A percentile compares a stretch with the other conserved stretches of the same genome.
Evolutionary conservation across 2,888 invertebrate species (phyloP).

Genomic region (Agapostemon virescens): DNA sequence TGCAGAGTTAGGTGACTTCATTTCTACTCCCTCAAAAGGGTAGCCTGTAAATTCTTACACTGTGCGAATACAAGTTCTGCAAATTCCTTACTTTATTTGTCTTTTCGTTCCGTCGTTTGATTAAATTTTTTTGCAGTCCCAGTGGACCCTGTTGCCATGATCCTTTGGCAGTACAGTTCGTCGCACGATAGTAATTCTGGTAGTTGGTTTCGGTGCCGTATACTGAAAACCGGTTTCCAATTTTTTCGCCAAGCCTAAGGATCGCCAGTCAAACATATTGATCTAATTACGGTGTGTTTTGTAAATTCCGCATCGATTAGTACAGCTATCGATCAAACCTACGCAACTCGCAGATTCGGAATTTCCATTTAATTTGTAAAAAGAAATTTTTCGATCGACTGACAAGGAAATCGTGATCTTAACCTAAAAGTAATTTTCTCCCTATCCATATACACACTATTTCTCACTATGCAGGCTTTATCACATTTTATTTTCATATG

Average conservation of each 20-base stretch:
- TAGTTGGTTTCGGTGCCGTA: not conserved
- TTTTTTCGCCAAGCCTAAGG: not conserved
- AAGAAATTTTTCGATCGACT: too few species aligned
- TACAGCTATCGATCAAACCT: not conserved
- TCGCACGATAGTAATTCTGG: not conserved
- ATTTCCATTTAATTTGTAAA: not conserved
- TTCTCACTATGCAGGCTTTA: not conserved
- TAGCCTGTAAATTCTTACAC: not conserved
- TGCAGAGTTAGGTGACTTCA: not conserved
- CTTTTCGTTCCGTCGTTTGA: not conserved
- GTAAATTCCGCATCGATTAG: not conserved
- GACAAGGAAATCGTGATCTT: too few species aligned
- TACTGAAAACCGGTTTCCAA: not conserved
- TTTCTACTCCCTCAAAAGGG: rapidly evolving
- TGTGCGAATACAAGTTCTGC: not conserved
- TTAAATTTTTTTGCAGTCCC: not conserved
- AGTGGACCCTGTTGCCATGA: not conserved
- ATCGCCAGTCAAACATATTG: not conserved
- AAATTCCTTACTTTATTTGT: not conserved
- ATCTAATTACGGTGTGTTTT: not conserved
- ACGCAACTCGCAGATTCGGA: not conserved
- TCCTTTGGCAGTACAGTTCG: not conserved
- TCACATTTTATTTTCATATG: too few species aligned
- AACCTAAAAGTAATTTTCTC: not conserved
- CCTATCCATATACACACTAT: not conserved